Evolutionary conservation across 2,797 vertebrate species (phyloP).

Genomic region (Lithobates pipiens): DNA sequence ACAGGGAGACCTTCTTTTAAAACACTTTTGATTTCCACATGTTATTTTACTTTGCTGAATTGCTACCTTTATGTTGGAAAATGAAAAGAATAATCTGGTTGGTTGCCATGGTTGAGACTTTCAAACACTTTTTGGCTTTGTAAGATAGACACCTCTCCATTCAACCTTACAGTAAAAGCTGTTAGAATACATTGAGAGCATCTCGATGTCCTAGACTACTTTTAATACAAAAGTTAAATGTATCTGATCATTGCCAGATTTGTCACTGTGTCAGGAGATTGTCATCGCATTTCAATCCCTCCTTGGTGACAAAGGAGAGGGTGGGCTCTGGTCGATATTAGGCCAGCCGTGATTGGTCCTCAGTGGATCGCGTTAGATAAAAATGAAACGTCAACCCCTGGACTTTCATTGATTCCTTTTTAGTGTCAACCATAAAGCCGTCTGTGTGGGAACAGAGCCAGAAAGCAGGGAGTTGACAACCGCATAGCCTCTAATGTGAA

Average conservation of each 20-base stretch:
- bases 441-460: constrained; percentile 71
- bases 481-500: constrained; percentile 39
- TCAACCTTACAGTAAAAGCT: background rate
- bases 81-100: background rate
- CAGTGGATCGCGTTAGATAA: constrained; percentile 82
- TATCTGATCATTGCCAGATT: background rate
- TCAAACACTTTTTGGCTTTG: background rate
- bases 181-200: background rate
- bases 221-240: background rate
- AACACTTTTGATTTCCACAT: background rate
- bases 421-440: constrained; percentile 80
- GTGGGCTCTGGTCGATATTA: constrained; percentile 78
- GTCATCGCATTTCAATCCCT: constrained; percentile 8
- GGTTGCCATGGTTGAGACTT: background rate
- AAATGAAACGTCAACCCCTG: constrained; percentile 84
- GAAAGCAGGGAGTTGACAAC: constrained; percentile 75
- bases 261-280: background rate
- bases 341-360: constrained; percentile 76
- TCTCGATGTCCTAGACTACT: background rate
- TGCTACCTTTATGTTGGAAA: background rate
- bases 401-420: constrained; percentile 82
- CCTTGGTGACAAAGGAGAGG: constrained; percentile 14
- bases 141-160: background rate
- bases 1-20: no score
- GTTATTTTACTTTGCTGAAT: background rate